Evolutionary conservation across 2,797 vertebrate species (phyloP).

Genomic region (Gymnodraco acuticeps): DNA sequence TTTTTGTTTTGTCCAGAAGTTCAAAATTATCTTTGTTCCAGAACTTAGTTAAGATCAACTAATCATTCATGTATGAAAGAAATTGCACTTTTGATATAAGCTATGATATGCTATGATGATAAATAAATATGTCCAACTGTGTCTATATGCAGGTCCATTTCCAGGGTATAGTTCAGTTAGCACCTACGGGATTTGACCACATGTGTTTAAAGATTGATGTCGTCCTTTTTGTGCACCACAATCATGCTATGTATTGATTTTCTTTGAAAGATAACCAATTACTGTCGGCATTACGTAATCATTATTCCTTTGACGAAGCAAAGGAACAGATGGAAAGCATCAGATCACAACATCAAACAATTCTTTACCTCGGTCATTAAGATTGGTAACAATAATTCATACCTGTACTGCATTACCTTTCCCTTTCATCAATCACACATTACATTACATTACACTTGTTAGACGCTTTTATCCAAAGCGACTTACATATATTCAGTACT

Average conservation of each 20-base stretch:
- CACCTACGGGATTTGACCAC: neutral
- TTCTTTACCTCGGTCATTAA: neutral
- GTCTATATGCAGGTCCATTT: neutral
- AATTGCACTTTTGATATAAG: neutral
- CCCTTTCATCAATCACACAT: neutral
- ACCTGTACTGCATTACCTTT: neutral
- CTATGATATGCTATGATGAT: neutral
- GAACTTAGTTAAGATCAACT: too few relatives aligned
- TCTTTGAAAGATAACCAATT: neutral
- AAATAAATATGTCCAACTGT: neutral
- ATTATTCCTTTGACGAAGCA: neutral
- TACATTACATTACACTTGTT: too few relatives aligned
- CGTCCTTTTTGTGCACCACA: neutral
- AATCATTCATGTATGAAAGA: neutral
- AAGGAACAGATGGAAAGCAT: neutral
- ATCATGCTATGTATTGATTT: neutral
- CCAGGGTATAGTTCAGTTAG: neutral
- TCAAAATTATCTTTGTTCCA: neutral
- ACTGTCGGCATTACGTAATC: neutral
- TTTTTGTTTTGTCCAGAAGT: neutral
- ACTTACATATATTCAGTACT: too few relatives aligned
- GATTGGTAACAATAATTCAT: neutral
- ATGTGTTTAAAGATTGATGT: neutral
- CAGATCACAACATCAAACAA: neutral
- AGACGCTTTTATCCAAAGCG: too few relatives aligned